Conservation (phyloP, 2,113 vertebrate species). For the Mustela lutreola region DNA sequence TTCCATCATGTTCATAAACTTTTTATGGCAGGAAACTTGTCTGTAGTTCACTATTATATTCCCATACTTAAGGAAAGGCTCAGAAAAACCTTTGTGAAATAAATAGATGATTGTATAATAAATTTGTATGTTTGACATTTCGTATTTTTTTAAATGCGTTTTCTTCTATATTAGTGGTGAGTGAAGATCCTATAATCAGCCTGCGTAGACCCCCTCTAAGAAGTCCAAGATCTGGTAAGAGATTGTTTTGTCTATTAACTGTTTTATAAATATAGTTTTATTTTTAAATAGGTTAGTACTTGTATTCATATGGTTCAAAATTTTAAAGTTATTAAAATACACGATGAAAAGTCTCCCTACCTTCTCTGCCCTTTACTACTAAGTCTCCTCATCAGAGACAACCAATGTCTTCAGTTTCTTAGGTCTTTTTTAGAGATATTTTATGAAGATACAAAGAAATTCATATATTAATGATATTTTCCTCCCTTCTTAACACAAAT, state of each 20-base stretch:
- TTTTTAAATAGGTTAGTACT: not conserved
- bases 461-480: constrained; percentile 8
- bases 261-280: constrained; percentile 14
- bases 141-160: constrained; percentile 57
- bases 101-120: not conserved
- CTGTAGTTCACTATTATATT: not conserved
- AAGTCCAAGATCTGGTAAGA: constrained; percentile 80
- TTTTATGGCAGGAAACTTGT: not conserved
- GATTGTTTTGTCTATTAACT: not conserved
- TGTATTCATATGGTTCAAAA: constrained; percentile 49
- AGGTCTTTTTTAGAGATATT: constrained; percentile 17
- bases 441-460: constrained; percentile 24
- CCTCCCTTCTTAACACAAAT: not conserved
- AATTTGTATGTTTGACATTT: constrained; percentile 54
- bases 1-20: not conserved
- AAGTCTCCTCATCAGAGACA: not conserved
- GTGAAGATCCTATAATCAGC: constrained; percentile 25
- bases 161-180: constrained; percentile 6
- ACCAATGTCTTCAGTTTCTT: not conserved
- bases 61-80: constrained; percentile 17
- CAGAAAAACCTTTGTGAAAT: constrained; percentile 4
- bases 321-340: not conserved
- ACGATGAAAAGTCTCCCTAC: not conserved
- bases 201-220: constrained; percentile 84
- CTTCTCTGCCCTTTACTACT: not conserved